Conservation (phyloP, 2,113 vertebrate species). For the zebrafish (Danio rerio) region GRCz12tu NC_133191.1:29935501-29936000, state of each 20-base stretch:
- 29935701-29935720: neutral
- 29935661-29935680: neutral
- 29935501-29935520: too few species aligned
- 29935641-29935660: neutral
- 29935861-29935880: neutral
- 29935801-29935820: neutral
- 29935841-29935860: neutral
- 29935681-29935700: slow-evolving; percentile 8
- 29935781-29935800: neutral
- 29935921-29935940: neutral
- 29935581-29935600: neutral
- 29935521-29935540: too few species aligned
- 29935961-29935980: too few species aligned
- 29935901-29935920: neutral
- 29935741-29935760: neutral
- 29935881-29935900: neutral
- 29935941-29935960: neutral
- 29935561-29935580: neutral
- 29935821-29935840: neutral
- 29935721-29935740: neutral
- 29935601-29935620: neutral
- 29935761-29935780: neutral
- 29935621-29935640: neutral
- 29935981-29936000: too few species aligned
- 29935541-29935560: too few species aligned